Conservation (phyloP, 2,113 vertebrate genomes). For the Plotosus lineatus region DNA sequence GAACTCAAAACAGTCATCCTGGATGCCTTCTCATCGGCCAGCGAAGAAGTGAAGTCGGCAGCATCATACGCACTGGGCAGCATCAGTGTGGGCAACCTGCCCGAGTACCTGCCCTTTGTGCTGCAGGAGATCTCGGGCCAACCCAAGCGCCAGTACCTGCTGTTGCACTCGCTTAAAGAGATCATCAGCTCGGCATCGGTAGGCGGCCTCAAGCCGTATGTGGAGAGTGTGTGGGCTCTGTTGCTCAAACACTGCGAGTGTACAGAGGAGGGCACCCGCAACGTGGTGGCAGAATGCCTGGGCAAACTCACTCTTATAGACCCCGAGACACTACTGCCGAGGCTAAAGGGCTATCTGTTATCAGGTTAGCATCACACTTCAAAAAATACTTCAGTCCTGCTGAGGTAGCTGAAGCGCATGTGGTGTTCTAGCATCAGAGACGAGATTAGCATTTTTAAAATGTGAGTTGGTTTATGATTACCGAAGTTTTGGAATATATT, state of each 20-base stretch:
- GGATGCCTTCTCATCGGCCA: slow-evolving; percentile 96
- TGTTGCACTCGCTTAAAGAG: slow-evolving; percentile 98
- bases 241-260: slow-evolving; percentile 96
- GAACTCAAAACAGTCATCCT: slow-evolving; percentile 97
- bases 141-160: slow-evolving; percentile 93
- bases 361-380: slow-evolving; percentile 77
- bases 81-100: slow-evolving; percentile 97
- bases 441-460: not conserved
- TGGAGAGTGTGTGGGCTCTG: slow-evolving; percentile 94
- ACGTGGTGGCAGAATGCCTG: slow-evolving; percentile 96
- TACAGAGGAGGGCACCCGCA: slow-evolving; percentile 96
- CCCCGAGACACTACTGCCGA: slow-evolving; percentile 92
- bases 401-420: not conserved
- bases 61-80: slow-evolving; percentile 95
- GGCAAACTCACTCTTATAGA: slow-evolving; percentile 96
- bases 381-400: not conserved
- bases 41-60: slow-evolving; percentile 97
- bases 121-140: slow-evolving; percentile 97
- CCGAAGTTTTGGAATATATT: not conserved
- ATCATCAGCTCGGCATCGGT: slow-evolving; percentile 97
- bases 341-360: slow-evolving; percentile 93
- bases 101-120: slow-evolving; percentile 96
- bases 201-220: slow-evolving; percentile 91
- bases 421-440: too few species aligned
- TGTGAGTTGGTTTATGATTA: not conserved